Evolutionary conservation across 2,113 vertebrate genomes (phyloP), one percentile per base, ranked within the genome.

Genomic region (Bubo scandiacus): DNA sequence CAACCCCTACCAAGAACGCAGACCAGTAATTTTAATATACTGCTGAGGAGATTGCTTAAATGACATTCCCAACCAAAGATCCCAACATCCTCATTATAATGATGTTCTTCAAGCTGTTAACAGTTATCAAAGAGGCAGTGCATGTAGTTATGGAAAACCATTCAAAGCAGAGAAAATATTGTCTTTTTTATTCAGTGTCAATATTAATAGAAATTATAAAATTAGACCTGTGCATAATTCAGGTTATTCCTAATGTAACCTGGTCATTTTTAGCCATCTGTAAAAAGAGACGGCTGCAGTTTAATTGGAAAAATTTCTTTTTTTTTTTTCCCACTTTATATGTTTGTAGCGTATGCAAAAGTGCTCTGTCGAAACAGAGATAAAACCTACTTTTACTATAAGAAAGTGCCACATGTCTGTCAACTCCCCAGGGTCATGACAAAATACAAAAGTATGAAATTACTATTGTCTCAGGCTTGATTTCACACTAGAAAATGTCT

Each of bases 181-280:
- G 34, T 52, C 63, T 75, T 88, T 93, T 95, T 91, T 93, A 84
- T 72, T 77, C 79, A 38, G 54, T 90, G 81, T 71, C 68, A 96
- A 91, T 90, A 93, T 73, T 89, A 95, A 96, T 92, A 84, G 70
- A 52, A 70, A 73, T 86, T 89, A 84, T 88, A 91, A 96, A 97
- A 94, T 93, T 87, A 92, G 88, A 81, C 34, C 79, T 85, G 47
- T 95, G 88, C 77, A 94, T 96, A 94, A 97, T 96, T 96, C 61
- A 96, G 49, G n/a, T 71, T 90, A 45, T 81, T 88, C 86, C 81
- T 82, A 87, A 93, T 80, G 75, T 78, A 92, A 78, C 70, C 62
- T n/a, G 16, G 42, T 34, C 66, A 84, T 77, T 84, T 95, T 90
- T 77, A 87, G 40, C 51, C 54, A 81, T 68, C 23, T 81, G 34